phyloP scores from a whole-genome alignment of 2,888 invertebrate species.

The Amphiduros pacificus region DNA sequence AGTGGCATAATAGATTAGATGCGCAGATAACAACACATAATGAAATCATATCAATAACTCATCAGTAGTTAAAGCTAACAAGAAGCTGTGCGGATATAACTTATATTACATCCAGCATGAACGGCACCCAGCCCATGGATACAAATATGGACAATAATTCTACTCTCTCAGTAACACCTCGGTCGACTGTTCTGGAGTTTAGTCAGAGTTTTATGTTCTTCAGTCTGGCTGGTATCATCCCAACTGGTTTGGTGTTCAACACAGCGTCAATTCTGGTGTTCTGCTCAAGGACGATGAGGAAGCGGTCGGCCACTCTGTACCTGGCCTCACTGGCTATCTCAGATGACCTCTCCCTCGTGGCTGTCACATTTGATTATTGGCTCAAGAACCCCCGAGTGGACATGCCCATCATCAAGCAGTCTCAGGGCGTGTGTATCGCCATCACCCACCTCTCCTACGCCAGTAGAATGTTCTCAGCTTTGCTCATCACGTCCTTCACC shows the following conservation, averaged over 20 bases:
- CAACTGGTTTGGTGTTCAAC: conserved; percentile 22
- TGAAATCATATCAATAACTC: too few species aligned
- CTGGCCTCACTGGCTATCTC: conserved; percentile 24
- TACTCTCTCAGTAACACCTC: too few species aligned
- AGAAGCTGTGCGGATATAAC: too few species aligned
- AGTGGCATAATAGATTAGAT: too few species aligned
- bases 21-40: too few species aligned
- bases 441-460: conserved; percentile 23
- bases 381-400: conserved; percentile 20
- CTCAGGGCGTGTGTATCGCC: conserved; percentile 9
- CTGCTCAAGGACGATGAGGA: conserved; percentile 14
- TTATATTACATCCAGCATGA: too few species aligned
- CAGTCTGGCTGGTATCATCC: conserved; percentile 20
- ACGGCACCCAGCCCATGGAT: too few species aligned
- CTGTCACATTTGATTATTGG: conserved; percentile 24
- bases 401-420: conserved; percentile 8
- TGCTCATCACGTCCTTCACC: conserved; percentile 25
- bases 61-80: too few species aligned
- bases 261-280: conserved; percentile 20
- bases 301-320: conserved; percentile 22
- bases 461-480: conserved; percentile 21
- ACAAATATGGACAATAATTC: too few species aligned
- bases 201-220: conserved; percentile 23
- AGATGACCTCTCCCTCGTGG: conserved; percentile 20
- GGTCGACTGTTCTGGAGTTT: too few species aligned